Conservation (phyloP, 2,888 invertebrate species). For the Catocala fraxini region DNA sequence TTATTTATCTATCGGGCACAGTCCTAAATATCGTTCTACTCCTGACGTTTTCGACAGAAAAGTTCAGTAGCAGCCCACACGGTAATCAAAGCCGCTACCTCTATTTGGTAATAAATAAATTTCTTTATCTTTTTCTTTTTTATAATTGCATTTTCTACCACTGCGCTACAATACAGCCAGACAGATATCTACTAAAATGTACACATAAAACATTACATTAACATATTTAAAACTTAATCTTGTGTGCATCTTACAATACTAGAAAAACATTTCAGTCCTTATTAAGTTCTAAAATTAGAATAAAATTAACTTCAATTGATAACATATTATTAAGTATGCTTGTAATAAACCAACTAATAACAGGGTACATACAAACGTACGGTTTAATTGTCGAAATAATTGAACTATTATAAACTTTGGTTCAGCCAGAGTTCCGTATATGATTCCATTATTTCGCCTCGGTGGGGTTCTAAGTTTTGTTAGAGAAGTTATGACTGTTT, state of each 20-base stretch:
- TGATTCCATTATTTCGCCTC: neutral
- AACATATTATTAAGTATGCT: slow-evolving; percentile 44
- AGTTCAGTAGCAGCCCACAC: no score
- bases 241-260: neutral
- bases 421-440: slow-evolving; percentile 15
- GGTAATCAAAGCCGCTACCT: no score
- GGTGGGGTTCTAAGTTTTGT: neutral
- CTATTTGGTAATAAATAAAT: no score
- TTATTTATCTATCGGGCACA: no score
- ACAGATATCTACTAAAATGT: neutral
- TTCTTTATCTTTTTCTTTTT: no score
- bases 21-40: no score
- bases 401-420: slow-evolving; percentile 28
- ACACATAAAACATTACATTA: slow-evolving; percentile 6
- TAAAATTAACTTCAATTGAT: slow-evolving; percentile 17
- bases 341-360: slow-evolving; percentile 33
- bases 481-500: no score
- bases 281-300: slow-evolving; percentile 18
- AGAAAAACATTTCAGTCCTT: slow-evolving; percentile 9
- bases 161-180: no score
- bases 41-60: no score
- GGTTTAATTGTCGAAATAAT: slow-evolving; percentile 45
- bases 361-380: slow-evolving; percentile 26
- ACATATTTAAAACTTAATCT: slow-evolving; percentile 5
- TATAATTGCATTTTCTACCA: no score